A percentile compares a stretch with the other conserved stretches of the same genome.
Evolutionary conservation across 2,797 vertebrate species (phyloP).

Genomic region (Tangara arthus): DNA sequence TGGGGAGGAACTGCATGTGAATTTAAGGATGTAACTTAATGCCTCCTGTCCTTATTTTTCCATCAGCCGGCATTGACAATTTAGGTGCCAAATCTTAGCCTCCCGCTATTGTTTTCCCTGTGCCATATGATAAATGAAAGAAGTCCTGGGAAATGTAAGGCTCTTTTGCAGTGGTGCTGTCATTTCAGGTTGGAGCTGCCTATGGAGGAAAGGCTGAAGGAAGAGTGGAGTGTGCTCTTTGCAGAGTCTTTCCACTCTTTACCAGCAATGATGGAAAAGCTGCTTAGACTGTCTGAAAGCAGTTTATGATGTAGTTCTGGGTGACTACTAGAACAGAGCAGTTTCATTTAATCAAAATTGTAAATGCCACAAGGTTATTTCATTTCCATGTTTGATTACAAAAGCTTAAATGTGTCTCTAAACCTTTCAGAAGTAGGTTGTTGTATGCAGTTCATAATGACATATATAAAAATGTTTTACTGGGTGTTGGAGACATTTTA

Average conservation of each 20-base stretch:
- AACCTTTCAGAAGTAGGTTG: neutral
- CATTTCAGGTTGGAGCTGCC: neutral
- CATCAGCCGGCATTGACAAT: neutral
- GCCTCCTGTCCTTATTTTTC: neutral
- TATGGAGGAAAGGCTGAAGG: neutral
- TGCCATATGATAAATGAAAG: neutral
- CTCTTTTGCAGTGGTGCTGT: neutral
- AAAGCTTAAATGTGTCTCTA: neutral
- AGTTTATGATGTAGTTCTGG: neutral
- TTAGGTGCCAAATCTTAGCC: neutral
- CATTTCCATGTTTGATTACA: conserved; percentile 15
- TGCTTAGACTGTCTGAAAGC: neutral
- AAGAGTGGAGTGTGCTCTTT: neutral
- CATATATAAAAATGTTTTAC: neutral
- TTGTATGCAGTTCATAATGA: neutral
- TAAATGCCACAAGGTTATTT: conserved; percentile 11
- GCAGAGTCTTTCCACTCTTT: neutral
- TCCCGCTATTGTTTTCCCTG: neutral
- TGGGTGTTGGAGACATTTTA: neutral
- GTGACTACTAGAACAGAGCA: neutral
- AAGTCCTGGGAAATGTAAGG: neutral
- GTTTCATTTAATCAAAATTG: neutral
- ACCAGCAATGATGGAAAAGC: neutral
- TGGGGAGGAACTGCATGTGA: neutral
- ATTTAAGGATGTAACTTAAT: neutral